phyloP scores from a whole-genome alignment of 2,888 invertebrate species.

The Phymatocera aterrima region DNA sequence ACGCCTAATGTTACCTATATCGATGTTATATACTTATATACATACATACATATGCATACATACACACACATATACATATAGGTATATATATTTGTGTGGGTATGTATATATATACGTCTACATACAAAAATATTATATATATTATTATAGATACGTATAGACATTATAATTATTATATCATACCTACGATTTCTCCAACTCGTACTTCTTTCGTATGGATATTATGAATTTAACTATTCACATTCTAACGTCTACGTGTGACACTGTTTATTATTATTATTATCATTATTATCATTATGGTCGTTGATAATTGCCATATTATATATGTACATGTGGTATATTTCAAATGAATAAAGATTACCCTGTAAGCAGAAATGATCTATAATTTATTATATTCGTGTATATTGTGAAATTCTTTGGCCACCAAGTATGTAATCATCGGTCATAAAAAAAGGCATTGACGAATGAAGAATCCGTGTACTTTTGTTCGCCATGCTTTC shows the following conservation, averaged over 20 bases:
- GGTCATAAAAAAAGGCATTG: no score
- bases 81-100: no score
- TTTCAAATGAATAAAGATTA: constrained; percentile 64
- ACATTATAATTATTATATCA: constrained; percentile 1
- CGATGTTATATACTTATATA: constrained; percentile 40
- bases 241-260: constrained; percentile 64
- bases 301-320: constrained; percentile 61
- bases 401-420: no score
- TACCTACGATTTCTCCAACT: no score
- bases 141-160: background rate
- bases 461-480: no score
- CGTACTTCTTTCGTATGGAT: constrained; percentile 33
- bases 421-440: no score
- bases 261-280: constrained; percentile 64
- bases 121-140: no score
- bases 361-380: constrained; percentile 30
- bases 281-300: constrained; percentile 52
- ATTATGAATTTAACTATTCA: constrained; percentile 49
- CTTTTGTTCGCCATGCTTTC: no score
- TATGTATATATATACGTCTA: no score
- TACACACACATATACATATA: no score
- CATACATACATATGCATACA: no score
- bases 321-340: constrained; percentile 67
- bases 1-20: constrained; percentile 45
- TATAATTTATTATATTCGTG: no score